A percentile compares a stretch with the other conserved stretches of the same genome.
Evolutionary conservation across 2,888 invertebrate genomes (phyloP).

Genomic region (Synergus itoensis): DNA sequence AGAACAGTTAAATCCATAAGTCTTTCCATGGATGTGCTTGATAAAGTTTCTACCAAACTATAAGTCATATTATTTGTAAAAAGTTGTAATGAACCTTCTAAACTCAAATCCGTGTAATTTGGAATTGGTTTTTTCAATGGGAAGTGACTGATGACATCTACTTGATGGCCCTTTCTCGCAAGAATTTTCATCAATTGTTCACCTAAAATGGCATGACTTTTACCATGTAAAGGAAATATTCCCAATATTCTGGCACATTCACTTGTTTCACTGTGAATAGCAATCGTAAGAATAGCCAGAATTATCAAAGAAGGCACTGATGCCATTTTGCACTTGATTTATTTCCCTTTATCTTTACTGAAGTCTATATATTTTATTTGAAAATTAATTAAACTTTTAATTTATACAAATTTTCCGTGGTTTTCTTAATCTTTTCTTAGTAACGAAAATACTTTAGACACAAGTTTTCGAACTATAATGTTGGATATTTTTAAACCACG

Average conservation of each 20-base stretch:
- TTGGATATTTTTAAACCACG: too few species aligned
- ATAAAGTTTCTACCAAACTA: neutral
- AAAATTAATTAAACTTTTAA: too few species aligned
- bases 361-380: too few species aligned
- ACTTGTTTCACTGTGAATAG: constrained; percentile 50
- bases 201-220: constrained; percentile 78
- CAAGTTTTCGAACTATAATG: too few species aligned
- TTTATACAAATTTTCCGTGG: too few species aligned
- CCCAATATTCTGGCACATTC: constrained; percentile 77
- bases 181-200: constrained; percentile 76
- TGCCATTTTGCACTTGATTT: neutral
- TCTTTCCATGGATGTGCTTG: neutral
- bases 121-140: constrained; percentile 55
- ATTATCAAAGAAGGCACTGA: neutral
- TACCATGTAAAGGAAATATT: constrained; percentile 76
- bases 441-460: too few species aligned
- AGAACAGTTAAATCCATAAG: neutral
- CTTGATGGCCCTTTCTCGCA: constrained; percentile 76
- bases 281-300: neutral
- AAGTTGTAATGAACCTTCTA: constrained; percentile 53
- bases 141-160: constrained; percentile 69
- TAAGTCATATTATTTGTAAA: neutral
- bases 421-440: neutral
- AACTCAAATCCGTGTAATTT: constrained; percentile 59
- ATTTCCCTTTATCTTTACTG: neutral